Conservation (phyloP, 2,113 vertebrate genomes). For the Hippolais icterina region DNA sequence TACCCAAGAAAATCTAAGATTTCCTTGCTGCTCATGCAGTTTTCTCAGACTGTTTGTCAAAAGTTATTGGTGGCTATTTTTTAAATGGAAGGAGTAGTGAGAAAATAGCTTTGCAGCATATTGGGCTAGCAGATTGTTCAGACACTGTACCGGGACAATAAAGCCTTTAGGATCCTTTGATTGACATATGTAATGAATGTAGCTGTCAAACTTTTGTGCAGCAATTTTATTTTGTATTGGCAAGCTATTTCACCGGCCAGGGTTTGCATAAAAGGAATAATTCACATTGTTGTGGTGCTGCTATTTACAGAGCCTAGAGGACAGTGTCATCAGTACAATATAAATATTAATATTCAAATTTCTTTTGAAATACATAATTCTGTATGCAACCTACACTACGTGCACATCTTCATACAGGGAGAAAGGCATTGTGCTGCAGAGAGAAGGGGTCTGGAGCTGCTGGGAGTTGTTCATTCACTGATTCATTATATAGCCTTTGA, state of each 20-base stretch:
- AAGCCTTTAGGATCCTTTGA: slow-evolving; percentile 41
- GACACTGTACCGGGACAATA: slow-evolving; percentile 28
- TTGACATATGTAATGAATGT: slow-evolving; percentile 34
- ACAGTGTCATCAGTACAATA: neutral
- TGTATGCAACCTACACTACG: neutral
- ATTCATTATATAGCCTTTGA: slow-evolving; percentile 24
- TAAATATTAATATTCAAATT: slow-evolving; percentile 25
- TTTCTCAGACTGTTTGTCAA: slow-evolving; percentile 10
- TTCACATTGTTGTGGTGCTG: slow-evolving; percentile 7
- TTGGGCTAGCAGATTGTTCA: slow-evolving; percentile 60
- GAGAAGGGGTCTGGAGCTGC: slow-evolving; percentile 1
- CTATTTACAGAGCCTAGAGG: neutral
- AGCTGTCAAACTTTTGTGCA: slow-evolving; percentile 46
- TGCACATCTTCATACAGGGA: neutral
- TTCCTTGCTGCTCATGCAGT: neutral
- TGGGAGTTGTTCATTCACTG: slow-evolving; percentile 29
- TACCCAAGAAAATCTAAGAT: neutral
- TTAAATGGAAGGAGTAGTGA: slow-evolving; percentile 31
- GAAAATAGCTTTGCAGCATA: slow-evolving; percentile 51
- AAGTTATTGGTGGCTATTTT: slow-evolving; percentile 46
- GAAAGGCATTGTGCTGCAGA: neutral
- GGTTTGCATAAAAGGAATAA: slow-evolving; percentile 22
- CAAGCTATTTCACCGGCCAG: slow-evolving; percentile 5
- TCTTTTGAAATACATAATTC: neutral
- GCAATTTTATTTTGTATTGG: slow-evolving; percentile 13